Base-by-base conservation (phyloP, 1,140 invertebrate genomes). In the Hylyphantes graminicola region DNA sequence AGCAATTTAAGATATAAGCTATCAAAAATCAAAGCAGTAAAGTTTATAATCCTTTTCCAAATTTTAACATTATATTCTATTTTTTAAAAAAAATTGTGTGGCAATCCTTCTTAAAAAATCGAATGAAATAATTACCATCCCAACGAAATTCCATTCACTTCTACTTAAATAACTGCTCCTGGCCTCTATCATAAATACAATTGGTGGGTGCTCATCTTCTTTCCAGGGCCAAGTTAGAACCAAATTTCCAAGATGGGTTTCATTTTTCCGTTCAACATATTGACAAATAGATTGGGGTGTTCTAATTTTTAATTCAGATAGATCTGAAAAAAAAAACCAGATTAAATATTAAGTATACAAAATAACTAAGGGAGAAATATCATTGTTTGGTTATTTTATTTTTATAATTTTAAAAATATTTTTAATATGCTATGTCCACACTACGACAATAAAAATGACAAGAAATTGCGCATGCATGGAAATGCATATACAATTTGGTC, bases 101-200 rank as follows among this genome's bases (percentile, higher is more conserved):
- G 35, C 35, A 35, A 1, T 35, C 35, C 35, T 35, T 2, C 3
- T 15, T 61, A 61, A 61, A n/a, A 61, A 61, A 61, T 61, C 57
- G 6, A 61, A 61, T 35, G 35, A 48, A 15, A 8, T 10, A 15
- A 12, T 51, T 76, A 76, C 59, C 57, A 64, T 54, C 64, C 74
- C 74, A 76, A 76, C 21, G n/a, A 76, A 63, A 51, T 76, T 48
- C 74, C 74, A 76, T 17, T 76, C 51, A 15, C 48, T n/a, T 51
- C n/a, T 50, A 50, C 63, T 63, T 50, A 10, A 50, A 13, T 21
- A 59, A 57, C 7, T 21, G 64, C 59, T 55, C 53, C 74, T n/a
- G 9, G 48, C 21, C 21, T 76, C 74, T 17, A 76, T n/a, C 8
- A 54, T 50, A 76, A 64, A 76, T 17, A 76, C 7, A 19, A 21